Percentiles rank a stretch among this genome's conserved stretches.
Conservation (phyloP, 2,113 vertebrate species). For the Sinocyclocheilus anshuiensis region DNA sequence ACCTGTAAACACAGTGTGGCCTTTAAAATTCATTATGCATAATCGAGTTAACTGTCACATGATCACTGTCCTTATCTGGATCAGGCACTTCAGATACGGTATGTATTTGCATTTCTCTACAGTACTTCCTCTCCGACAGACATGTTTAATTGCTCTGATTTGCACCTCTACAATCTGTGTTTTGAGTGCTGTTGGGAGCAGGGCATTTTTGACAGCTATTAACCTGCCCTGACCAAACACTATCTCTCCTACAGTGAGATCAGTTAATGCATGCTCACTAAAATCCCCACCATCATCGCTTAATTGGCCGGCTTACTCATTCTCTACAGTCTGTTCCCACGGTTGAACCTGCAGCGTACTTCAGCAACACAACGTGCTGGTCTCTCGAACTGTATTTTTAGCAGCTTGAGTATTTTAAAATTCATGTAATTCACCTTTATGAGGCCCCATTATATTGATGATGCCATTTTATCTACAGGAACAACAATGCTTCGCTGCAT, state of each 20-base stretch:
- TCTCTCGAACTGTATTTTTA: constrained; percentile 37
- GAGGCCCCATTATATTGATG: constrained; percentile 34
- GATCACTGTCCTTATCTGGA: constrained; percentile 5
- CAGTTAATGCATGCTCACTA: constrained; percentile 33
- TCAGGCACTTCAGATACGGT: constrained; percentile 1
- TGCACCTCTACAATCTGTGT: constrained; percentile 17
- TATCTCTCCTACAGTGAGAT: not conserved
- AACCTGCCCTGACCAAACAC: constrained; percentile 15
- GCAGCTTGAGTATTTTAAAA: constrained; percentile 6
- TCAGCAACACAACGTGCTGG: not conserved
- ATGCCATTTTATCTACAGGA: constrained; percentile 11
- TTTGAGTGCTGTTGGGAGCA: constrained; percentile 30
- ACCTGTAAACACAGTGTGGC: constrained; percentile 32
- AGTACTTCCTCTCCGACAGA: not conserved
- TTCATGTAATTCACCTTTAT: constrained; percentile 32
- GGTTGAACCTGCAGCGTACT: constrained; percentile 20
- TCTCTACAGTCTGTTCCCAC: constrained; percentile 23
- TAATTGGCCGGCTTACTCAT: constrained; percentile 35
- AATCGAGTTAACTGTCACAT: constrained; percentile 6
- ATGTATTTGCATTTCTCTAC: not conserved
- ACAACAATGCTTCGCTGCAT: constrained; percentile 7
- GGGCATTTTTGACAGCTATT: constrained; percentile 37
- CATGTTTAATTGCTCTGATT: constrained; percentile 19
- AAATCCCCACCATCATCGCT: constrained; percentile 19
- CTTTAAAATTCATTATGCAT: constrained; percentile 37